phyloP scores from a whole-genome alignment of 2,888 invertebrate species.

The Sphaerophoria taeniata region DNA sequence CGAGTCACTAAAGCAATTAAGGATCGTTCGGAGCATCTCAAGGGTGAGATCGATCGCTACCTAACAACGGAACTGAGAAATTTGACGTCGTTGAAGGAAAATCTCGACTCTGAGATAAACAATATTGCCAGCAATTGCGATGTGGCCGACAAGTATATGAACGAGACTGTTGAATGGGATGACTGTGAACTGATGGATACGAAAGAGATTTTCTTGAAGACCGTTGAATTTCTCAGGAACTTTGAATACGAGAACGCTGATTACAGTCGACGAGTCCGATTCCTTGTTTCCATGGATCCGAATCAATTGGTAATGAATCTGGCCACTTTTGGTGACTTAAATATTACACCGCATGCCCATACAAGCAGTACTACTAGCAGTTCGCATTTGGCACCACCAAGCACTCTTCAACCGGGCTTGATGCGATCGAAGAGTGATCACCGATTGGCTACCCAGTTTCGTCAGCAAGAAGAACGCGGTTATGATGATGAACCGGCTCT shows the following conservation, averaged over 20 bases:
- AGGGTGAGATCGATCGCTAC: slow-evolving; percentile 96
- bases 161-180: slow-evolving; percentile 95
- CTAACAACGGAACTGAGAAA: slow-evolving; percentile 93
- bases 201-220: slow-evolving; percentile 97
- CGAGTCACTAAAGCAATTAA: slow-evolving; percentile 94
- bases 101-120: slow-evolving; percentile 95
- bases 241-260: slow-evolving; percentile 97
- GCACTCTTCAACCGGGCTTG: slow-evolving; percentile 89
- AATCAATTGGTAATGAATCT: slow-evolving; percentile 95
- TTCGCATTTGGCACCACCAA: slow-evolving; percentile 85
- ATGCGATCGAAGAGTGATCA: slow-evolving; percentile 97
- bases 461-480: slow-evolving; percentile 93
- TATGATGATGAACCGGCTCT: slow-evolving; percentile 89
- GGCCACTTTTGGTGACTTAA: slow-evolving; percentile 94
- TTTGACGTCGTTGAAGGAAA: slow-evolving; percentile 94
- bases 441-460: slow-evolving; percentile 93
- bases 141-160: slow-evolving; percentile 96
- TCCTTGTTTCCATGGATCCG: slow-evolving; percentile 95
- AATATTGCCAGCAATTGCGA: slow-evolving; percentile 99
- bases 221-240: slow-evolving; percentile 96
- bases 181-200: slow-evolving; percentile 96
- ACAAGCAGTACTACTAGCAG: slow-evolving; percentile 82
- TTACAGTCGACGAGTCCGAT: slow-evolving; percentile 92
- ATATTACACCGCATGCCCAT: slow-evolving; percentile 87
- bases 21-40: slow-evolving; percentile 93